Conservation (phyloP, 2,888 invertebrate species). For the Mesorhabditis belari region DNA sequence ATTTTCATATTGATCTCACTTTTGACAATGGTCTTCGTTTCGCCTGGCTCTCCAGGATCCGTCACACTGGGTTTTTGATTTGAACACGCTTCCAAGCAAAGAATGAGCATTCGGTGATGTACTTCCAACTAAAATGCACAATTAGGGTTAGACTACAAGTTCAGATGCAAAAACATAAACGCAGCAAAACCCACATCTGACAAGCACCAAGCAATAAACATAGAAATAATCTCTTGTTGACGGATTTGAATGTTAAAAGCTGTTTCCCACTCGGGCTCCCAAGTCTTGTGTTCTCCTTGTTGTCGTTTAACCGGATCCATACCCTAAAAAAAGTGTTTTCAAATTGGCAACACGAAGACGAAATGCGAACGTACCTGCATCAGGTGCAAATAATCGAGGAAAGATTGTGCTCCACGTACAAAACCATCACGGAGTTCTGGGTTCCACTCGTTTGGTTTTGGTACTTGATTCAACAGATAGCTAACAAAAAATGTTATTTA, state of each 20-base stretch:
- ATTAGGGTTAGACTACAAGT: too few relatives aligned
- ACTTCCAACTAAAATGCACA: neutral
- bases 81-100: neutral
- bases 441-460: conserved; percentile 64
- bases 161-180: too few relatives aligned
- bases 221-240: conserved; percentile 76
- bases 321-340: conserved; percentile 55
- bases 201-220: conserved; percentile 38
- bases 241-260: conserved; percentile 94
- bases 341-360: neutral
- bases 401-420: conserved; percentile 72
- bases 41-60: neutral
- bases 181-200: conserved; percentile 33
- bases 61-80: neutral
- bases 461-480: conserved; percentile 41
- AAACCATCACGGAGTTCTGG: conserved; percentile 77
- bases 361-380: conserved; percentile 75
- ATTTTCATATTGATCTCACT: too few relatives aligned
- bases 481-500: conserved; percentile 5
- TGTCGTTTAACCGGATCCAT: conserved; percentile 68
- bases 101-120: neutral
- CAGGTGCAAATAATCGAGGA: conserved; percentile 75
- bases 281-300: conserved; percentile 93
- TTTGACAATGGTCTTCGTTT: neutral
- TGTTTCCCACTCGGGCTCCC: conserved; percentile 98